Conservation (phyloP, 2,888 invertebrate species). For the Masnerella sp. region DNA sequence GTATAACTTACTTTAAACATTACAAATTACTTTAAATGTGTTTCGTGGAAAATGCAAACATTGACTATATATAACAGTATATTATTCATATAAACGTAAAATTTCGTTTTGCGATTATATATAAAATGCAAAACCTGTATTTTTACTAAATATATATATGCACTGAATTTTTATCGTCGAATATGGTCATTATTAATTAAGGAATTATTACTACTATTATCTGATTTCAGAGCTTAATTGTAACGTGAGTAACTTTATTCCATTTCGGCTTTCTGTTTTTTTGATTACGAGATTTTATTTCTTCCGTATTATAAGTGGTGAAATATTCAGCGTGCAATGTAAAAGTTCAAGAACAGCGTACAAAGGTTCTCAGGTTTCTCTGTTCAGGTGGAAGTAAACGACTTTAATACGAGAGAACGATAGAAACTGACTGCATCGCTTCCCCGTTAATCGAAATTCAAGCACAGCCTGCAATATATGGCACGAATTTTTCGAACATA, state of each 20-base stretch:
- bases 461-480: constrained; percentile 48
- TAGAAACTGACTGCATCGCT: constrained; percentile 49
- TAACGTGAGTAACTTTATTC: constrained; percentile 16
- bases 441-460: constrained; percentile 48
- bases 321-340: constrained; percentile 45
- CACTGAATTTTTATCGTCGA: no score
- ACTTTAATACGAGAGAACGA: constrained; percentile 55
- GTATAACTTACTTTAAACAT: no score
- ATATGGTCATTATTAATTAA: no score
- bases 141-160: no score
- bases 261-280: constrained; percentile 19
- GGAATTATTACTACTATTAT: no score
- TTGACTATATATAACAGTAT: no score
- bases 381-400: constrained; percentile 53
- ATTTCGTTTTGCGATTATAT: no score
- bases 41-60: no score
- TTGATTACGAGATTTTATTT: constrained; percentile 30
- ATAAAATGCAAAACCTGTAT: no score
- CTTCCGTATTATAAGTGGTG: constrained; percentile 43
- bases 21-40: no score
- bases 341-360: constrained; percentile 53
- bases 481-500: constrained; percentile 40
- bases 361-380: constrained; percentile 56
- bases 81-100: no score
- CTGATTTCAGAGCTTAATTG: background rate